Conservation (phyloP, 2,113 vertebrate species). For the Phaethon lepturus region DNA sequence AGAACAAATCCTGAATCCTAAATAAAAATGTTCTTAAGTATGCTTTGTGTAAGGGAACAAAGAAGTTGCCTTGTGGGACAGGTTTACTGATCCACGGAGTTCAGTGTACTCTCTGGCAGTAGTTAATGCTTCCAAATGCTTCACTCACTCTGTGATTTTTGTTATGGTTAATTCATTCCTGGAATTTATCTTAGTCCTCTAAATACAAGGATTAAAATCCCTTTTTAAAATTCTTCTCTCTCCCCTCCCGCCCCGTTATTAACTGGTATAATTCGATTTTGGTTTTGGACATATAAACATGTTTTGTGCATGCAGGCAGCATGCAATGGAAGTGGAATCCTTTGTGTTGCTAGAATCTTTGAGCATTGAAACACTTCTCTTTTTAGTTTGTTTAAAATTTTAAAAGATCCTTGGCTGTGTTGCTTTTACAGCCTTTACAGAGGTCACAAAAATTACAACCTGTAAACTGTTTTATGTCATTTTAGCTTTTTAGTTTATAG, state of each 20-base stretch:
- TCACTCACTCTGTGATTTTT: not conserved
- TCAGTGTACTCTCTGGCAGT: not conserved
- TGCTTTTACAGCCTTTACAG: not conserved
- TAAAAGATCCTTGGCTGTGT: not conserved
- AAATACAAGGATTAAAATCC: not conserved
- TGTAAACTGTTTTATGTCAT: not conserved
- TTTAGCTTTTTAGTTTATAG: not conserved
- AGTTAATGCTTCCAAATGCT: not conserved
- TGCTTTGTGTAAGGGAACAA: constrained; percentile 35
- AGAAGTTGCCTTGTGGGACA: constrained; percentile 22
- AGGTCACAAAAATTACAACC: not conserved
- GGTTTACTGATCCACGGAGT: not conserved
- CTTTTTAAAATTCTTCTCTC: not conserved
- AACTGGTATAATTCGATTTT: not conserved
- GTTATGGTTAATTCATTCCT: not conserved
- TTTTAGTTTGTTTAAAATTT: not conserved
- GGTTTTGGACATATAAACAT: not conserved
- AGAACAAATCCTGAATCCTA: not conserved
- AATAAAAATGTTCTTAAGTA: not conserved
- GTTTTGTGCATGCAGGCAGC: not conserved
- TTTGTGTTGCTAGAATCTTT: not conserved
- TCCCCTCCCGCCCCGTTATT: rapidly evolving
- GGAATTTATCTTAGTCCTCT: not conserved
- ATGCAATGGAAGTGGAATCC: not conserved
- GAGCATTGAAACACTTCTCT: not conserved